Conservation (phyloP, 2,113 vertebrate species). For the Hymenochirus boettgeri region DNA sequence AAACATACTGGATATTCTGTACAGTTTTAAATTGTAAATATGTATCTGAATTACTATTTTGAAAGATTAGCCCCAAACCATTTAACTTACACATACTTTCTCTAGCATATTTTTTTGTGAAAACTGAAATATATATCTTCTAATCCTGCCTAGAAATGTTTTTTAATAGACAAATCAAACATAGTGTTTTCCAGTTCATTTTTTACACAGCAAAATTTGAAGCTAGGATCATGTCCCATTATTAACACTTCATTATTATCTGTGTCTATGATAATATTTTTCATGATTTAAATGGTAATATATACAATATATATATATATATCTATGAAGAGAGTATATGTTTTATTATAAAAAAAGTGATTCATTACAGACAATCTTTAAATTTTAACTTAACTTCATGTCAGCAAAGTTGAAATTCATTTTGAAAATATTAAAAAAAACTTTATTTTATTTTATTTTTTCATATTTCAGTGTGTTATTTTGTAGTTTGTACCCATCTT, state of each 20-base stretch:
- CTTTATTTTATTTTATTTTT: conserved; percentile 44
- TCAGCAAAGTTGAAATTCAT: conserved; percentile 50
- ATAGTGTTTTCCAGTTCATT: conserved; percentile 49
- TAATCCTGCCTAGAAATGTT: conserved; percentile 62
- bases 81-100: conserved; percentile 57
- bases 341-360: conserved; percentile 55
- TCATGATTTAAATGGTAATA: conserved; percentile 55
- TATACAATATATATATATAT: conserved; percentile 49
- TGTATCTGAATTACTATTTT: conserved; percentile 69
- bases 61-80: conserved; percentile 55
- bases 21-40: conserved; percentile 74
- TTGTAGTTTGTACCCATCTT: conserved; percentile 19
- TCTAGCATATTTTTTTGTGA: conserved; percentile 61
- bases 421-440: conserved; percentile 60
- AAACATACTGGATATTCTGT: conserved; percentile 69
- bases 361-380: conserved; percentile 51
- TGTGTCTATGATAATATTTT: conserved; percentile 59
- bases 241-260: conserved; percentile 55
- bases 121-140: conserved; percentile 55
- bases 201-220: conserved; percentile 50
- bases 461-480: conserved; percentile 37
- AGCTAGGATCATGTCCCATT: conserved; percentile 53
- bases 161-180: conserved; percentile 54
- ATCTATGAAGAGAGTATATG: conserved; percentile 45
- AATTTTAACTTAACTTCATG: conserved; percentile 56